Base-by-base conservation (phyloP, 2,113 vertebrate genomes). In the Phoenicopterus ruber region DNA sequence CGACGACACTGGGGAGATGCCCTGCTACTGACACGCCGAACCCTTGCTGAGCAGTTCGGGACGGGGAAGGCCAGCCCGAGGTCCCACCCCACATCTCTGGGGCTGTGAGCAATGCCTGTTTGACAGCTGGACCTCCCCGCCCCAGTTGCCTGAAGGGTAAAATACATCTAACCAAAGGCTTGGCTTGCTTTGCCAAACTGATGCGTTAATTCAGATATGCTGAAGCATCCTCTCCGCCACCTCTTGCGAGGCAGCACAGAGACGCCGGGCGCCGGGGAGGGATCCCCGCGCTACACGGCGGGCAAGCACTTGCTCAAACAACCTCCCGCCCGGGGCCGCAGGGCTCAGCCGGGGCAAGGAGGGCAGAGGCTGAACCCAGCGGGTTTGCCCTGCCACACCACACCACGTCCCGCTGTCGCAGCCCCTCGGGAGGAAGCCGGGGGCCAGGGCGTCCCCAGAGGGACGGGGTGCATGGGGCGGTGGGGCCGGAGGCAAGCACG, bases 21-120 rank as follows among this genome's bases (percentile, higher is more conserved):
- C 11, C 59, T 0, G 1, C 54, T 71, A 31, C 26, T 0, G 0
- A n/a, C 14, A 7, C 0, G 1, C 10, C 0, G 3, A 72, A 65
- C 26, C 40, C 9, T 11, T 17, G 29, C 31, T 58, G 22, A 73
- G 52, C 15, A 21, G 16, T 34, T 34, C 84, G 47, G 40, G 31
- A 55, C 1, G 9, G 24, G 24, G 10, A 58, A 58, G 32, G 12
- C 19, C n/a, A 63, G 28, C 22, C 57, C 26, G 32, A 42, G 66
- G 40, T 29, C 46, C 17, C 34, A 67, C 9, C 9, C 22, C 21
- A 14, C 40, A 18, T 21, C 31, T 73, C 38, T 32, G 20, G 14
- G 50, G 21, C 57, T 19, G 13, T 38, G 14, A 83, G 29, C 14
- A 40, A 16, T 1, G 5, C 24, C 50, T n/a, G 17, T 44, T 54